Evolutionary conservation across 2,113 vertebrate genomes (phyloP).

Genomic region (Fukomys damarensis): DNA sequence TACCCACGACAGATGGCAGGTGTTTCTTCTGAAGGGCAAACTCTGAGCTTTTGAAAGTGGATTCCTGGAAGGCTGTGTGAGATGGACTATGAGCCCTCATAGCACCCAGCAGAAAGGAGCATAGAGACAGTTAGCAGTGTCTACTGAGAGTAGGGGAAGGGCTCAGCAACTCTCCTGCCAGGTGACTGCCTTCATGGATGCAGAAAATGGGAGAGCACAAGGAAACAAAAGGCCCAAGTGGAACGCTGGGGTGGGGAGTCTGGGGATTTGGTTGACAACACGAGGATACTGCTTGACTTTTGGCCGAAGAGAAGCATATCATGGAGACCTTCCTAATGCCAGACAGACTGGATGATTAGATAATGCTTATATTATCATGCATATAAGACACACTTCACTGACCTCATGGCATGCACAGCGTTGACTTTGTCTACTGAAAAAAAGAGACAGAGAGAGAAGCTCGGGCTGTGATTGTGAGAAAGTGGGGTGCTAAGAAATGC

Average conservation of each 20-base stretch:
- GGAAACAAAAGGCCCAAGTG: neutral
- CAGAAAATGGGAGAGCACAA: neutral
- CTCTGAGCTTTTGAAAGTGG: neutral
- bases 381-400: slow-evolving; percentile 6
- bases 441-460: neutral
- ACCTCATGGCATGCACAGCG: neutral
- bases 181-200: neutral
- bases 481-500: neutral
- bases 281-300: neutral
- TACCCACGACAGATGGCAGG: neutral
- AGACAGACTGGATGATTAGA: neutral
- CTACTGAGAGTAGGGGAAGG: neutral
- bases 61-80: neutral
- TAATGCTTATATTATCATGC: neutral
- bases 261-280: neutral
- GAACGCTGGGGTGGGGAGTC: neutral
- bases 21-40: neutral
- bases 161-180: neutral
- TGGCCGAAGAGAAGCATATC: neutral
- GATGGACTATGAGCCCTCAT: neutral
- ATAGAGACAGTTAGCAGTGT: rapidly evolving
- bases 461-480: neutral
- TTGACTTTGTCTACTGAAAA: neutral
- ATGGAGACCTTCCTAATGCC: neutral
- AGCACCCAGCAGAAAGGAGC: neutral